Evolutionary conservation across 2,888 invertebrate species (phyloP).

Genomic region (Xylota sylvarum): DNA sequence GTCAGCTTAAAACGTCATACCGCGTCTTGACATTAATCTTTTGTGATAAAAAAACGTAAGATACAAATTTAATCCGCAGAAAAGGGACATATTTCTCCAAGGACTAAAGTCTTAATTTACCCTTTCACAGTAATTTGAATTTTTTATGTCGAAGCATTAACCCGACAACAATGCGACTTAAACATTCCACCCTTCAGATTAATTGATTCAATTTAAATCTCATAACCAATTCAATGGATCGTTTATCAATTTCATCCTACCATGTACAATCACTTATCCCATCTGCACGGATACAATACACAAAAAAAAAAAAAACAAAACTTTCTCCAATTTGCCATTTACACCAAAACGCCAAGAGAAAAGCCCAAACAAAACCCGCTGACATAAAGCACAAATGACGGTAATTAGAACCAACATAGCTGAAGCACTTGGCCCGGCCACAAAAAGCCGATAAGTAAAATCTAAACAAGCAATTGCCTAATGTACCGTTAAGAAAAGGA

Average conservation of each 20-base stretch:
- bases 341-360: background rate
- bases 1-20: too few species aligned
- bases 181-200: conserved; percentile 10
- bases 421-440: conserved; percentile 2
- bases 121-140: too few species aligned
- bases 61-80: too few species aligned
- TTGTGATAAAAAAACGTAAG: too few species aligned
- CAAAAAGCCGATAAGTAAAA: conserved; percentile 42
- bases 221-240: conserved; percentile 29
- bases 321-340: conserved; percentile 3
- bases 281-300: background rate
- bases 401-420: conserved; percentile 51
- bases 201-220: conserved; percentile 22
- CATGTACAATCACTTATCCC: background rate
- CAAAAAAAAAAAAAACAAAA: background rate
- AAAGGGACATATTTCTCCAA: too few species aligned
- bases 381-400: conserved; percentile 43
- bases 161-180: background rate
- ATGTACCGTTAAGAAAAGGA: conserved; percentile 48
- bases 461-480: conserved; percentile 48
- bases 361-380: background rate
- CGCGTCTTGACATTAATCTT: too few species aligned
- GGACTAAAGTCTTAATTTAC: too few species aligned
- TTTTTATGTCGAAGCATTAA: background rate
- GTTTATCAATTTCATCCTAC: conserved; percentile 26